Conservation (phyloP, 1,140 invertebrate genomes). For the Hycleus cichorii region DNA sequence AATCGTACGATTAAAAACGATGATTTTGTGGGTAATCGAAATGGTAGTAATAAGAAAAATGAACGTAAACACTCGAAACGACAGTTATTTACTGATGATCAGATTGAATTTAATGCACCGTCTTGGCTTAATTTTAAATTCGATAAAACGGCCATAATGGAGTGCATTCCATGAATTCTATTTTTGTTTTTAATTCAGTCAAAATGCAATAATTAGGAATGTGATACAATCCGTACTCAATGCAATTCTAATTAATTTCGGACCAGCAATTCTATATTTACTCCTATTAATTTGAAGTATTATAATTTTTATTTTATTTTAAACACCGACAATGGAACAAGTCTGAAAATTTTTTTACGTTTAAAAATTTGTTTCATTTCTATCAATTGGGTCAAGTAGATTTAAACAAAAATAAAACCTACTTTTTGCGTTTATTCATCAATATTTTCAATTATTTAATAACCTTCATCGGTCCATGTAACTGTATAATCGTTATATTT, state of each 20-base stretch:
- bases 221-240: too few species aligned
- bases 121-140: constrained; percentile 56
- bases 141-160: constrained; percentile 48
- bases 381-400: too few species aligned
- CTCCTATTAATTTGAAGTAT: too few species aligned
- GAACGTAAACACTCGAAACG: constrained; percentile 43
- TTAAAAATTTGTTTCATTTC: too few species aligned
- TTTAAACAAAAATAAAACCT: too few species aligned
- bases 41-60: constrained; percentile 30
- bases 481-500: constrained; percentile 68
- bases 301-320: too few species aligned
- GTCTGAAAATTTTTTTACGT: too few species aligned
- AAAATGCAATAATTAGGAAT: too few species aligned
- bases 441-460: constrained; percentile 45
- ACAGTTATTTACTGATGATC: constrained; percentile 44
- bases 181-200: too few species aligned
- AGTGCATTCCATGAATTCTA: constrained; percentile 41
- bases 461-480: constrained; percentile 75
- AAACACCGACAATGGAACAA: too few species aligned
- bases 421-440: background rate
- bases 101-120: constrained; percentile 44
- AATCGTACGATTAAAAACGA: constrained; percentile 16
- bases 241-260: too few species aligned
- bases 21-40: background rate
- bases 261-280: too few species aligned